Percentiles rank a stretch among this genome's conserved stretches.
Evolutionary conservation across 2,797 vertebrate genomes (phyloP).

Genomic region (Platyrinchus mystaceus): DNA sequence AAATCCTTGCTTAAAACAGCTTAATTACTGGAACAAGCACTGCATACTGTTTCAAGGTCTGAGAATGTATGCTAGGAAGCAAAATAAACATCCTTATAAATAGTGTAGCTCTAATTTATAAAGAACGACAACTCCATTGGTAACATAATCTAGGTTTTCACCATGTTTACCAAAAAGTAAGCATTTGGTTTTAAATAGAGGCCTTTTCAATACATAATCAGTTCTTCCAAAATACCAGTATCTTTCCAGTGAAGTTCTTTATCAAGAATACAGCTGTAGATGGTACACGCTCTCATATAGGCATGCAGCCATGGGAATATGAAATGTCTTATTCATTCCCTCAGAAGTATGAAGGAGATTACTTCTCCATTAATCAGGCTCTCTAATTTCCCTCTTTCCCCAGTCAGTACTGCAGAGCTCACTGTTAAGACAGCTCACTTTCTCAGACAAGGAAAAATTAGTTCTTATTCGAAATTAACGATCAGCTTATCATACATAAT

Average conservation of each 20-base stretch:
- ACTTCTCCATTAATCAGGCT: not conserved
- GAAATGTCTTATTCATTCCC: not conserved
- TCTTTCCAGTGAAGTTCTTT: not conserved
- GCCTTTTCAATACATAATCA: not conserved
- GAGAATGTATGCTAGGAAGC: not conserved
- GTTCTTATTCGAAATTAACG: not conserved
- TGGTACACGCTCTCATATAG: not conserved
- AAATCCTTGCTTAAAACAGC: not conserved
- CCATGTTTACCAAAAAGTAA: not conserved
- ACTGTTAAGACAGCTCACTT: not conserved
- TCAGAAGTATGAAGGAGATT: not conserved
- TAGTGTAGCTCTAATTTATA: not conserved
- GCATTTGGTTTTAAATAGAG: not conserved
- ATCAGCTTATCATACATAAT: not conserved
- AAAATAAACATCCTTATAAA: constrained; percentile 14
- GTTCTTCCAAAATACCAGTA: not conserved
- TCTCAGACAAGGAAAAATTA: not conserved
- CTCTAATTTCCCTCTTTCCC: not conserved
- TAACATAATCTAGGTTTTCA: not conserved
- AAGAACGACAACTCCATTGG: not conserved
- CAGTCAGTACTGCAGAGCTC: not conserved
- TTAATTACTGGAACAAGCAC: not conserved
- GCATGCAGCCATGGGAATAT: rapidly evolving
- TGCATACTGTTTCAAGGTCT: not conserved
- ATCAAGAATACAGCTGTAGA: not conserved